Base-by-base conservation (phyloP, 2,797 vertebrate genomes). In the Argya squamiceps region DNA sequence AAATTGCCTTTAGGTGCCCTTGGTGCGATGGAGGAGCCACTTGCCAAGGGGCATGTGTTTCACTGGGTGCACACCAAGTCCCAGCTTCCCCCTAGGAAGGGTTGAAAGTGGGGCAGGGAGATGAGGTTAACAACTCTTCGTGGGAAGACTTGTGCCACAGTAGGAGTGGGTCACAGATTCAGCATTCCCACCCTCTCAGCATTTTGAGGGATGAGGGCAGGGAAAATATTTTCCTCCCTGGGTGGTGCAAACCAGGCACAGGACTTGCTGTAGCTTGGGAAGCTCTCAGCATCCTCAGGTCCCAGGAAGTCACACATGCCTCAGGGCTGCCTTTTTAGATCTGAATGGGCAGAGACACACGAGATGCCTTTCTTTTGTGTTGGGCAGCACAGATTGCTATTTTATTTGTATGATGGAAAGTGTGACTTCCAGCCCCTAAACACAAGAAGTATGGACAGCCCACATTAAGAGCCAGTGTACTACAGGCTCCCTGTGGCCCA, bases 321-420 rank as follows among this genome's bases (percentile, higher is more conserved):
- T 70, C 41, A 8, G 65, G 73, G 60, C 39, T 71, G 69, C 12
- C 29, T 29, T 39, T 76, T 26, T 9, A 8, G 20, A 12, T 21
- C 29, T 37, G 73, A 85, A 14, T 1, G 4, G n/a, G 50, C 43
- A 27, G 49, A 36, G 75, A 24, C 12, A 4, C 18, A 17, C 1
- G 0, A 36, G 32, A 15, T 49, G 44, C 24, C 23, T 63, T 70
- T 27, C 43, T 27, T 68, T 70, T n/a, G 1, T 5, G 23, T 1
- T 14, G n/a, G 12, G 60, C 86, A 73, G 6, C 55, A 36, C 7
- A 29, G 23, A 29, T 17, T 7, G 34, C 39, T 26, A 1, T 17
- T 68, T 50, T 19, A 27, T 63, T 52, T 44, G 26, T 49, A 29
- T 0, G 0, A 21, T 2, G 21, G n/a, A 32, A 44, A 64, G 15